Base-by-base conservation (phyloP, 2,888 invertebrate species). In the Lissocephala sabroskyi region DNA sequence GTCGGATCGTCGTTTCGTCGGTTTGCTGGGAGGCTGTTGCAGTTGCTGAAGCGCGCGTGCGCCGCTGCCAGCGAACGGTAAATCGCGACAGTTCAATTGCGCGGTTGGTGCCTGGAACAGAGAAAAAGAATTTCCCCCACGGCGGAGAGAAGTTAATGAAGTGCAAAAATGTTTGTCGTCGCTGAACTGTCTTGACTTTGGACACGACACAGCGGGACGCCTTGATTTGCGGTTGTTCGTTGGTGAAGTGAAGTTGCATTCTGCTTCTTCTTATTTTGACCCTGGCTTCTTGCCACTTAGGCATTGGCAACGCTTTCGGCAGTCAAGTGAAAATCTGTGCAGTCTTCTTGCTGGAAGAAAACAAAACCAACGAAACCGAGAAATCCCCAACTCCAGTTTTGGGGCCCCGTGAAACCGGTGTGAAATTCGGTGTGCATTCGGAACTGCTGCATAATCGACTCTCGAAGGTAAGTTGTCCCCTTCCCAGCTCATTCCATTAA, bases 141-240 rank as follows among this genome's bases (percentile, higher is more conserved):
- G 66, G 62, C 60, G 62, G 65, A 49, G 54, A 60, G 56, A 58
- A 74, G 65, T 74, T 76, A 76, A 75, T 75, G 62, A 67, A 76
- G 75, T 75, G 75, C 60, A 74, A 74, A 74, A 65, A 70, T 74
- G 62, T 63, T 58, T 67, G 55, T 55, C 50, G 53, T 39, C 45
- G 39, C 43, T 57, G 50, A 37, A 19, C 51, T 55, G 66, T 42
- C 51, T 23, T 19, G 29, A 17, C 48, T 30, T 35, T 56, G 44
- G 56, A 49, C 47, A 51, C 42, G 33, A 42, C 49, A 45, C 33
- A 46, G 33, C 37, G 7, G 49, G 63, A 63, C 52, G 44, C 52
- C 66, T 66, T 65, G 60, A 70, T 65, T 66, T 62, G 66, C 52
- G 73, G 58, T 57, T 67, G 17, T 49, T 46, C 44, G 26, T n/a